These are phyloP conservation scores for Palythoa grandis DNA, from an alignment of 92 coral and sea anemone species.

Conservation along the genomic window DNA sequence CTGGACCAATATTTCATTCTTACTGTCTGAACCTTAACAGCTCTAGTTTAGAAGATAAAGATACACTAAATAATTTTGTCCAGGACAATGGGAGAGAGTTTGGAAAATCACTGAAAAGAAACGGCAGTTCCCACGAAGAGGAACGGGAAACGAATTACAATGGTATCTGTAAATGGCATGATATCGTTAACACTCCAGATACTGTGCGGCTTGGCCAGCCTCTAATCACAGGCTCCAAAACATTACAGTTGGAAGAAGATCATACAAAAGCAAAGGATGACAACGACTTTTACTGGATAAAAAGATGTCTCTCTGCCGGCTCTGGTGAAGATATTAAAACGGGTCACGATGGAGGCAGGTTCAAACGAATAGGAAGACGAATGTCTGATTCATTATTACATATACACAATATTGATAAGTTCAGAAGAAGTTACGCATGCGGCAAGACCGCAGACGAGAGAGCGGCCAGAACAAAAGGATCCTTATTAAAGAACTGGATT, in stretches of 20 bases:
- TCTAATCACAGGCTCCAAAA: not conserved
- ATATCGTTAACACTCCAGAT: not conserved
- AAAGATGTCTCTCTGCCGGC: constrained; percentile 31
- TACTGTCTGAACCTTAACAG: not conserved
- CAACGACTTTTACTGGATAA: constrained; percentile 15
- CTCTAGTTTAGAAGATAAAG: not conserved
- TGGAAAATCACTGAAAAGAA: not conserved
- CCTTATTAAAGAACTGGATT: constrained; percentile 9
- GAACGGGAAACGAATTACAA: not conserved
- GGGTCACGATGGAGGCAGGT: not conserved
- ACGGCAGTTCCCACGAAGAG: not conserved
- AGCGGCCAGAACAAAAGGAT: constrained; percentile 13
- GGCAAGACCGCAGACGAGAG: constrained; percentile 15
- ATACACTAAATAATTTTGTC: not conserved
- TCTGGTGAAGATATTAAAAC: not conserved
- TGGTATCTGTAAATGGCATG: not conserved
- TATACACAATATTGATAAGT: constrained; percentile 23
- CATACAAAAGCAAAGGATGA: constrained; percentile 4
- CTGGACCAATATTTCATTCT: constrained; percentile 14
- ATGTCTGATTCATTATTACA: constrained; percentile 37
- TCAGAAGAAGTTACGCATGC: constrained; percentile 6
- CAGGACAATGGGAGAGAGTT: not conserved
- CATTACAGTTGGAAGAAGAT: not conserved
- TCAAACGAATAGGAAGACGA: not conserved
- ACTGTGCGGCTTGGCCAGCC: not conserved